phyloP scores from a whole-genome alignment of 2,888 invertebrate genomes.

The Metacarcinus magister region DNA sequence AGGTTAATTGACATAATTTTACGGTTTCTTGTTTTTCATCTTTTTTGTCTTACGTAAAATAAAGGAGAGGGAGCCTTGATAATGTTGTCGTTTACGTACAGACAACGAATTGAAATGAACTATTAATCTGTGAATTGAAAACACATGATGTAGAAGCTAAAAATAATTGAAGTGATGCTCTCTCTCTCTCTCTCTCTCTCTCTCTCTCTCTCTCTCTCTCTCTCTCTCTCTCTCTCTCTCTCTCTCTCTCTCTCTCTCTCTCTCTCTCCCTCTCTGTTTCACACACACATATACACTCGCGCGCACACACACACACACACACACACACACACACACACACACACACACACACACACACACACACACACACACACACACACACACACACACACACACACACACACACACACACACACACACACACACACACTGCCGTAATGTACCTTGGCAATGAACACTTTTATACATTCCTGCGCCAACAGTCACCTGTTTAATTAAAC shows the following conservation, averaged over 20 bases:
- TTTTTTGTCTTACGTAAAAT: too few species aligned
- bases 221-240: constrained; percentile 39
- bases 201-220: background rate
- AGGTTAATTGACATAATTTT: background rate
- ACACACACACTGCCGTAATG: constrained; percentile 53
- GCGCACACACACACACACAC: too few species aligned
- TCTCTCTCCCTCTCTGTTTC: background rate
- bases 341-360: too few species aligned
- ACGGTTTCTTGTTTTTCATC: background rate
- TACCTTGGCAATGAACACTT: constrained; percentile 67
- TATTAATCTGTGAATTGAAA: background rate
- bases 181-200: background rate
- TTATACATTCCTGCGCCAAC: constrained; percentile 47
- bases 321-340: too few species aligned
- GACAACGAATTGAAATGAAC: background rate
- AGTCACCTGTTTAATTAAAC: constrained; percentile 1
- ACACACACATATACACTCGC: too few species aligned
- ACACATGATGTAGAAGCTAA: background rate
- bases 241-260: constrained; percentile 39
- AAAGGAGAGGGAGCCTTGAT: background rate
- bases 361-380: too few species aligned
- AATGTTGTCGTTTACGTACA: background rate
- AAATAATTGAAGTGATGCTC: background rate
- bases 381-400: background rate
- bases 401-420: background rate